Conservation (phyloP, 2,113 vertebrate species). For the Entosphenus tridentatus region DNA sequence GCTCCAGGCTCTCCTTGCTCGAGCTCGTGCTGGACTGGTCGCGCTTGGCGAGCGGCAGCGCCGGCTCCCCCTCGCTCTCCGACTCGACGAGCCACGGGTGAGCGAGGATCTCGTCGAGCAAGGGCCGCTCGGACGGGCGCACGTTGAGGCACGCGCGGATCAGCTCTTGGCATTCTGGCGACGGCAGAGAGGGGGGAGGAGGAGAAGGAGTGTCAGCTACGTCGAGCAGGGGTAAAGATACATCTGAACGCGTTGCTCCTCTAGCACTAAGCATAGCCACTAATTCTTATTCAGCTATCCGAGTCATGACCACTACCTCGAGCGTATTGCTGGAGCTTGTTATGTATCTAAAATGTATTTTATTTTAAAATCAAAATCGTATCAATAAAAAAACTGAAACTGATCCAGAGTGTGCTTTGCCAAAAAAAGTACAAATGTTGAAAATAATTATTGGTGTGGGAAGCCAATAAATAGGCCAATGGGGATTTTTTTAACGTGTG, state of each 20-base stretch:
- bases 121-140: constrained; percentile 75
- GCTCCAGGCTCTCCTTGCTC: constrained; percentile 67
- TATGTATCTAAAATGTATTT: too few relatives aligned
- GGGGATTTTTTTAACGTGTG: too few relatives aligned
- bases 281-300: too few relatives aligned
- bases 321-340: too few relatives aligned
- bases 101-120: constrained; percentile 77
- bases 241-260: neutral
- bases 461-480: too few relatives aligned
- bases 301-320: too few relatives aligned
- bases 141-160: constrained; percentile 86
- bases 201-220: neutral
- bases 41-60: constrained; percentile 50
- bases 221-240: neutral
- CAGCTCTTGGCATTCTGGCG: constrained; percentile 73
- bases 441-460: too few relatives aligned
- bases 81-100: constrained; percentile 69
- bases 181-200: neutral
- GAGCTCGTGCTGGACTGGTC: constrained; percentile 77
- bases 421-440: too few relatives aligned
- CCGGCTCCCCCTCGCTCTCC: constrained; percentile 53
- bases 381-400: too few relatives aligned
- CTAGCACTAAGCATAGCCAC: too few relatives aligned
- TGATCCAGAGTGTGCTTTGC: too few relatives aligned
- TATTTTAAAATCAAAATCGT: too few relatives aligned